Percentiles rank a stretch among this genome's conserved stretches.
Evolutionary conservation across 1,140 invertebrate genomes (phyloP).

Genomic region (Arctopsyche grandis): DNA sequence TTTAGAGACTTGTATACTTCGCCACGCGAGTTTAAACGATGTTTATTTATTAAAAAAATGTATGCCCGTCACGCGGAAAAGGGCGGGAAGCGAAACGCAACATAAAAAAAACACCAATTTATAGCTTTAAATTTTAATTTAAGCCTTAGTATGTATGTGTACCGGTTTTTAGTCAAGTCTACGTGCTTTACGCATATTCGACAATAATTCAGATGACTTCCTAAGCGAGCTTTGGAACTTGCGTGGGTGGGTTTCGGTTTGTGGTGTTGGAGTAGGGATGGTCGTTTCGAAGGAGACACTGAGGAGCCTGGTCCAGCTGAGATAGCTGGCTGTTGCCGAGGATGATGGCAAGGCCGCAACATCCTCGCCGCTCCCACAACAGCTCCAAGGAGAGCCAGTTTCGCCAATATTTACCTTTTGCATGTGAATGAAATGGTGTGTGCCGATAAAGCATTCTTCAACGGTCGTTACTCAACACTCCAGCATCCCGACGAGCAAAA

Average conservation of each 20-base stretch:
- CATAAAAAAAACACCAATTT: not conserved
- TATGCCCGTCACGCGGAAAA: not conserved
- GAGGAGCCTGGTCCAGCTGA: constrained; percentile 17
- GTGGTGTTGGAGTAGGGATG: no score
- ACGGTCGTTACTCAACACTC: not conserved
- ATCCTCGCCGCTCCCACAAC: constrained; percentile 4
- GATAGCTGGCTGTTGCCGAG: not conserved
- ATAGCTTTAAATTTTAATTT: not conserved
- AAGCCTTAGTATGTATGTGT: no score
- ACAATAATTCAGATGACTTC: no score
- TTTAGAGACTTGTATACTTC: not conserved
- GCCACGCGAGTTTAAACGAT: not conserved
- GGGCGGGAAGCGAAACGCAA: not conserved
- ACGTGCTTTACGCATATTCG: not conserved
- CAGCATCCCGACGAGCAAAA: no score
- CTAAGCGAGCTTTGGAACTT: no score
- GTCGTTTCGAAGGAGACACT: not conserved
- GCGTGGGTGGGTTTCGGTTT: no score
- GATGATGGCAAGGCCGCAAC: constrained; percentile 8
- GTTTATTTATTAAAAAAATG: not conserved
- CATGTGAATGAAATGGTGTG: not conserved
- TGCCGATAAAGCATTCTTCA: not conserved
- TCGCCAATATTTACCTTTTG: constrained; percentile 37
- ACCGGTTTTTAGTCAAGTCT: no score
- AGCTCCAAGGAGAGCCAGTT: constrained; percentile 36